Conservation (phyloP, 2,888 invertebrate species). For the Sminthurinus aureus region DNA sequence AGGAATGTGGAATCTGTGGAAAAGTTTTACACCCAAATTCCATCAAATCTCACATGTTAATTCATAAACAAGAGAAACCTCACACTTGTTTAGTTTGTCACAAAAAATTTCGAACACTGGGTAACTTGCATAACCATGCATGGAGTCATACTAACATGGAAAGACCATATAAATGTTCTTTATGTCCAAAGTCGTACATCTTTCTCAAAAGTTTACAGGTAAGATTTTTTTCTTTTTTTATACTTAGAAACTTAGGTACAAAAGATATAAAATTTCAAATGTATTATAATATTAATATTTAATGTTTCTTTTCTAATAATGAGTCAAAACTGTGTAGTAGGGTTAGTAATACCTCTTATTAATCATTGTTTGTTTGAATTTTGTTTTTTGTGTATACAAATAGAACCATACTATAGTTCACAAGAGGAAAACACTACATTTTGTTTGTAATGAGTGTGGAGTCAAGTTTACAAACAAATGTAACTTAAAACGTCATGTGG, state of each 20-base stretch:
- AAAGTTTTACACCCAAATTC: slow-evolving; percentile 80
- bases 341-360: too few relatives aligned
- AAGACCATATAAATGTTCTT: slow-evolving; percentile 84
- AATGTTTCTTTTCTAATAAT: too few relatives aligned
- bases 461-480: slow-evolving; percentile 85
- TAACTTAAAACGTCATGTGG: slow-evolving; percentile 85
- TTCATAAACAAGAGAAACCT: slow-evolving; percentile 80
- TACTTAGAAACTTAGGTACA: too few relatives aligned
- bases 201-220: slow-evolving; percentile 80
- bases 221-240: slow-evolving; percentile 24
- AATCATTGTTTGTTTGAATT: too few relatives aligned
- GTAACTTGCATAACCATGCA: slow-evolving; percentile 87
- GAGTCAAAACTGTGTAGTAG: too few relatives aligned
- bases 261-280: too few relatives aligned
- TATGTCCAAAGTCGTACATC: slow-evolving; percentile 85
- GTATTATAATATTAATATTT: too few relatives aligned
- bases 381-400: too few relatives aligned
- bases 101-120: slow-evolving; percentile 86
- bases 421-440: slow-evolving; percentile 82
- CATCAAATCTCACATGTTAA: slow-evolving; percentile 79
- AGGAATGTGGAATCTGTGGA: slow-evolving; percentile 79
- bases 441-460: slow-evolving; percentile 89
- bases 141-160: slow-evolving; percentile 87
- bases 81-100: slow-evolving; percentile 83
- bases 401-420: slow-evolving; percentile 76